These are phyloP conservation scores for Lathronympha strigana DNA, from an alignment of 2,888 invertebrate species.

Conservation along the genomic window DNA sequence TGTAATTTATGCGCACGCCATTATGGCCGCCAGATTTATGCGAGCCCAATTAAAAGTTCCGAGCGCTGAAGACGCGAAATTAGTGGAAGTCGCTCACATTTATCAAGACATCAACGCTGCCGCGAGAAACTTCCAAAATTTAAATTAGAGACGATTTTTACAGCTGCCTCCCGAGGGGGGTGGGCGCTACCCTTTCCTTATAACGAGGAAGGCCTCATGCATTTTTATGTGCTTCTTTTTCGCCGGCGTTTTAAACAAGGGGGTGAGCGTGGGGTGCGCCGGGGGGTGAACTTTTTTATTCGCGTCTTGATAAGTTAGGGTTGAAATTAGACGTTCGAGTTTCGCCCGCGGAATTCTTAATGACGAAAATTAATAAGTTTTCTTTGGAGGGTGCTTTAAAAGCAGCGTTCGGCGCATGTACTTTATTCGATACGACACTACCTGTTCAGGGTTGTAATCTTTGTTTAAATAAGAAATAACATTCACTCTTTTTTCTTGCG, in stretches of 20 bases:
- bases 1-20: conserved; percentile 76
- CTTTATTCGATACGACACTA: conserved; percentile 35
- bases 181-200: conserved; percentile 83
- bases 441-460: conserved; percentile 9
- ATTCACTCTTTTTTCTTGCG: not conserved
- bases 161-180: conserved; percentile 79
- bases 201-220: conserved; percentile 86
- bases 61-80: conserved; percentile 78
- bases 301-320: conserved; percentile 85
- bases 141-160: conserved; percentile 85
- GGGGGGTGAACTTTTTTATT: conserved; percentile 83
- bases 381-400: conserved; percentile 78
- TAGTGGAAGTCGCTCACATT: conserved; percentile 82
- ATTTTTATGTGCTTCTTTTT: conserved; percentile 86
- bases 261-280: conserved; percentile 79
- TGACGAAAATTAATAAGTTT: conserved; percentile 85
- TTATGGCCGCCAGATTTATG: conserved; percentile 78
- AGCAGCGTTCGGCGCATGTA: conserved; percentile 60
- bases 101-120: conserved; percentile 83
- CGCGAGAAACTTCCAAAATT: conserved; percentile 84
- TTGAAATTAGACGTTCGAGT: conserved; percentile 85
- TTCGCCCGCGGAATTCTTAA: conserved; percentile 85
- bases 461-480: conserved; percentile 11
- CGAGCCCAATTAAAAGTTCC: conserved; percentile 82
- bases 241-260: conserved; percentile 85